A percentile compares a stretch with the other conserved stretches of the same genome.
Conservation (phyloP, 2,888 invertebrate genomes). For the Lepidocyrtinus sp. region DNA sequence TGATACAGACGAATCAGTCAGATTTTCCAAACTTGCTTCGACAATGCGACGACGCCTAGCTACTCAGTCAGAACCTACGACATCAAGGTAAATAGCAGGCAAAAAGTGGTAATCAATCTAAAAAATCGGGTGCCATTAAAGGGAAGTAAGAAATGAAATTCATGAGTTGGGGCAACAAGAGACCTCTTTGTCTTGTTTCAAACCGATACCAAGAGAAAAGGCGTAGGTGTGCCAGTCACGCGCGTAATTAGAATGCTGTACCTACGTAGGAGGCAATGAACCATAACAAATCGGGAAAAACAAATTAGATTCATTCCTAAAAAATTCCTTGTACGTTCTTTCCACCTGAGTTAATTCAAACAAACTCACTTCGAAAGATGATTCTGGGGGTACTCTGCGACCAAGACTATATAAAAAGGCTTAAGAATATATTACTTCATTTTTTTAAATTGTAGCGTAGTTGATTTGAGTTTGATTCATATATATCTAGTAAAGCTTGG, state of each 20-base stretch:
- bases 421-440: too few relatives aligned
- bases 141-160: too few relatives aligned
- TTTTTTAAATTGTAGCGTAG: neutral
- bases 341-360: neutral
- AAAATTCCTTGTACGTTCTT: neutral
- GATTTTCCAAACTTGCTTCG: too few relatives aligned
- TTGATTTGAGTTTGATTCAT: neutral
- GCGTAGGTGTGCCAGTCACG: slow-evolving; percentile 20
- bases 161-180: neutral
- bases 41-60: too few relatives aligned
- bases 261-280: neutral
- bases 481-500: too few relatives aligned
- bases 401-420: neutral
- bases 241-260: slow-evolving; percentile 25
- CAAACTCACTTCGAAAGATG: neutral
- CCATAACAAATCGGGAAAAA: slow-evolving; percentile 2
- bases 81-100: too few relatives aligned
- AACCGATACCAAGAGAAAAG: neutral
- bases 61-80: too few relatives aligned
- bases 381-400: neutral
- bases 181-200: neutral
- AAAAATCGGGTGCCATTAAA: too few relatives aligned
- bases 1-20: too few relatives aligned
- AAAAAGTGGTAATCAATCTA: too few relatives aligned
- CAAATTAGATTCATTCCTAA: neutral